phyloP scores from a whole-genome alignment of 2,797 vertebrate genomes.

The Phaenicophaeus curvirostris region DNA sequence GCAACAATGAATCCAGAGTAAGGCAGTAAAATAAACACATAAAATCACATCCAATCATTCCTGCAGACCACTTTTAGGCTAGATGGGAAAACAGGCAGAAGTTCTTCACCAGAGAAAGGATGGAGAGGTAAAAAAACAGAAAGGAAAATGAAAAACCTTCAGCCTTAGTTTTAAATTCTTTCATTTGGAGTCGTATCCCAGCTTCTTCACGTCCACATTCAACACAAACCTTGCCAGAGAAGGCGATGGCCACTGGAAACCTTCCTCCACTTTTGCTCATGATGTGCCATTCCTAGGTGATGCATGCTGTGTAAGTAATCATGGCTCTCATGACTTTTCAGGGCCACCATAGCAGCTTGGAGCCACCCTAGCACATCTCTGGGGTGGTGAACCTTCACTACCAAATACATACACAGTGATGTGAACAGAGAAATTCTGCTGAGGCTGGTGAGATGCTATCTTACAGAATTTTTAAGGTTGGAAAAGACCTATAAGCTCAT shows the following conservation, averaged over 20 bases:
- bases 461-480: too few relatives aligned
- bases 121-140: fast-evolving
- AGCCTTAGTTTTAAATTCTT: fast-evolving
- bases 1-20: background rate
- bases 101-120: background rate
- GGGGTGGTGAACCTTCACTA: background rate
- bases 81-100: fast-evolving
- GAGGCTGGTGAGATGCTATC: background rate
- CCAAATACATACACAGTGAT: fast-evolving
- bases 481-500: too few relatives aligned
- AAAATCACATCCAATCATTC: fast-evolving
- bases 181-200: background rate
- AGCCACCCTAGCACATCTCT: background rate
- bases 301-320: too few relatives aligned
- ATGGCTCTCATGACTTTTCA: background rate
- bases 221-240: background rate
- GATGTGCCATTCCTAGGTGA: fast-evolving
- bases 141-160: background rate
- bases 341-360: background rate
- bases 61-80: background rate
- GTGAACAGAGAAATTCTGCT: background rate
- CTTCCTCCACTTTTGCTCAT: fast-evolving
- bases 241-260: background rate
- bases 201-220: fast-evolving
- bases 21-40: background rate